A percentile compares a stretch with the other conserved stretches of the same genome.
Evolutionary conservation across 2,888 invertebrate species (phyloP).

Genomic region (Drosophila fungiperda): DNA sequence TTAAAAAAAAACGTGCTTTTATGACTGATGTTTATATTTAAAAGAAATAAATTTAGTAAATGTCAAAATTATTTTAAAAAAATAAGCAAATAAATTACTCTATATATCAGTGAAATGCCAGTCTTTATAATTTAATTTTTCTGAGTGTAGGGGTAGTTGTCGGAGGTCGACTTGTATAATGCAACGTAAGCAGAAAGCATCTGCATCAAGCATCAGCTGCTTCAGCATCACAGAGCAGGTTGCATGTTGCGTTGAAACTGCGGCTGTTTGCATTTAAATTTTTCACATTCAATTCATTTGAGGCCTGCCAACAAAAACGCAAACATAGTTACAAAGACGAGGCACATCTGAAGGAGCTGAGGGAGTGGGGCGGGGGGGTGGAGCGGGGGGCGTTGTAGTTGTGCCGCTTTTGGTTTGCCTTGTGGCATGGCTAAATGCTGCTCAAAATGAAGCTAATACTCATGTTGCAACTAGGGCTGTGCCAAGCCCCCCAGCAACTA

Average conservation of each 20-base stretch:
- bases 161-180: conserved; percentile 60
- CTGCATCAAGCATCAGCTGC: conserved; percentile 17
- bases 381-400: background rate
- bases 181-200: conserved; percentile 64
- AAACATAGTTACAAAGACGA: conserved; percentile 76
- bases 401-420: conserved; percentile 27
- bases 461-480: conserved; percentile 72
- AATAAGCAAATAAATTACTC: background rate
- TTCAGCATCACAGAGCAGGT: conserved; percentile 39
- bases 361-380: background rate
- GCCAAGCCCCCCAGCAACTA: conserved; percentile 28
- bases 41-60: background rate
- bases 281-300: conserved; percentile 82
- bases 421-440: conserved; percentile 60
- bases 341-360: conserved; percentile 6
- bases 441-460: conserved; percentile 80
- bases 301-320: conserved; percentile 72
- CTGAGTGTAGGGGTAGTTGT: conserved; percentile 11
- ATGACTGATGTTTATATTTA: background rate
- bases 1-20: accelerated
- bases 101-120: background rate
- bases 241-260: conserved; percentile 52
- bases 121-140: background rate
- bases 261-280: conserved; percentile 81
- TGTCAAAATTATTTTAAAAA: background rate